Evolutionary conservation across 2,888 invertebrate species (phyloP), one percentile per base, ranked within the genome.

Genomic region (Amblyjoppa fuscipennis): DNA sequence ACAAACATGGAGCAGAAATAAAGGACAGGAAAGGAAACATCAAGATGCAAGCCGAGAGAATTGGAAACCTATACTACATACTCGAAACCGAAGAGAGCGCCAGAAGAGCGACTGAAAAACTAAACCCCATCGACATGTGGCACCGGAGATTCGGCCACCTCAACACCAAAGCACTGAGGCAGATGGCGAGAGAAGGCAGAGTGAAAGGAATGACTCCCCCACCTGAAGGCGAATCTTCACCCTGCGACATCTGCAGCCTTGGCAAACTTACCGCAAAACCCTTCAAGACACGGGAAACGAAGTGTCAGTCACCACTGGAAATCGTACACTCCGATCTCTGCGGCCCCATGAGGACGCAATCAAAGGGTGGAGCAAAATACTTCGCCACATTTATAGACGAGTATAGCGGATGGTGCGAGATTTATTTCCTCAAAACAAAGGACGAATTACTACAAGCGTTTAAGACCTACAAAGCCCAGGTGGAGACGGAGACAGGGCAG

Each of bases 371-470:
- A n/a, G 76, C 85, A 0, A 86, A 41, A 78, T 91, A 90, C 80
- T 88, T 89, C 41, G 73, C 87, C 0, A 87, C 85, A 13, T 91
- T 91, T 41, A 90, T 90, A 3, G 90, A 91, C 49, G 90, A 91
- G 69, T 56, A 80, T 2, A 41, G 16, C 41, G 41, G 68, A 25
- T 41, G 68, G 68, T n/a, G 68, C 38, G 84, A 86, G 31, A 75
- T 89, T 2, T 70, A 79, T 16, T 87, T 89, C 25, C 31, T 89
- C 13, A 88, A 86, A 75, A 51, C 41, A 1, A 90, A 89, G 51
- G 70, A 56, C 25, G 85, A 87, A 20, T 85, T 71, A 1, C 84
- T 88, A 7, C 20, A 81, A 6, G 84, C 81, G 4, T 87, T 84
- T 28, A 87, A 83, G 16, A 75, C 84, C 7, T 88, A 80, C 61